phyloP scores from a whole-genome alignment of 2,797 vertebrate genomes.

The Anguilla megastoma region DNA sequence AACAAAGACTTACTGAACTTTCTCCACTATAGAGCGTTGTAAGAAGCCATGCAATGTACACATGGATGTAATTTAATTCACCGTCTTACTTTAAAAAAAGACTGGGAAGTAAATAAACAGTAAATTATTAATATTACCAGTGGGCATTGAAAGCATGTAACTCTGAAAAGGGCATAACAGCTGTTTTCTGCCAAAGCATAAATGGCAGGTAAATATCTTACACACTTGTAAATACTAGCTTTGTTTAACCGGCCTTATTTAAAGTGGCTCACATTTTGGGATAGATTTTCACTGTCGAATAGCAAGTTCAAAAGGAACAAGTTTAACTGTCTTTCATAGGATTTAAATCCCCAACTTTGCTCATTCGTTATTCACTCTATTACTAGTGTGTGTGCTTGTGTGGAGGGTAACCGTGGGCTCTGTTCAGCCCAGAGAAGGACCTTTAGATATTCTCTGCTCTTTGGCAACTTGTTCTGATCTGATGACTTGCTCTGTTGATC shows the following conservation, averaged over 20 bases:
- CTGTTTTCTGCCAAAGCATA: background rate
- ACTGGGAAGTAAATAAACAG: conserved; percentile 15
- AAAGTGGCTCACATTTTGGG: background rate
- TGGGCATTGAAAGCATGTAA: background rate
- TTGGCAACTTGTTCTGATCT: too few species aligned
- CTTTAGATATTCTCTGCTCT: too few species aligned
- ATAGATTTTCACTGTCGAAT: background rate
- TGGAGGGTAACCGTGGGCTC: too few species aligned
- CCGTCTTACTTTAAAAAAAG: conserved; percentile 17
- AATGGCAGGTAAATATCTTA: background rate
- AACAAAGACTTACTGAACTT: background rate
- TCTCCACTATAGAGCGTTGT: background rate
- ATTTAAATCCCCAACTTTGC: background rate
- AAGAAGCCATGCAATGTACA: background rate
- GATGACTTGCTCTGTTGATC: too few species aligned
- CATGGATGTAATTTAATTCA: background rate
- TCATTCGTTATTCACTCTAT: background rate
- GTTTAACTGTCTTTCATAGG: background rate
- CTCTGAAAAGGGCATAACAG: background rate
- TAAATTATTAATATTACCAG: background rate
- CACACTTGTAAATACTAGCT: background rate
- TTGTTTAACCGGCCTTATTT: background rate
- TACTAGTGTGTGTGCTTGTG: background rate
- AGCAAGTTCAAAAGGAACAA: background rate
- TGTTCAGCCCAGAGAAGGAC: too few species aligned